Evolutionary conservation across 1,140 invertebrate species (phyloP), one percentile per base, ranked within the genome.

Genomic region (Papilio dardanus): DNA sequence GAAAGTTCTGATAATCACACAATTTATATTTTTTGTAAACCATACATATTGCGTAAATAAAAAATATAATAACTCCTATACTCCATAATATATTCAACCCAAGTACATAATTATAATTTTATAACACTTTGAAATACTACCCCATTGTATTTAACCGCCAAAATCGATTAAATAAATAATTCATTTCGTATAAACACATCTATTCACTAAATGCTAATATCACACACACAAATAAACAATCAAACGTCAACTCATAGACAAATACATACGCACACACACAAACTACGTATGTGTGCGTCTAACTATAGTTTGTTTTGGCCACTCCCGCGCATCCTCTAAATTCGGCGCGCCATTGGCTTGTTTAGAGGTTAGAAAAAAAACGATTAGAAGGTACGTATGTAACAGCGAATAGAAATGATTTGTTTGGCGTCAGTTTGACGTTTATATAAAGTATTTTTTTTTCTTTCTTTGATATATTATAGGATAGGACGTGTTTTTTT

Each of bases 171-270:
- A 67, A 84, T 83, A 79, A 83, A 83, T 81, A 81, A 87, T 86
- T 84, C 83, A 81, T 24, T 69, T 30, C 79, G 77, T 77, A 67
- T 74, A 69, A 74, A 83, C 81, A 84, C 82, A 83, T 71, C 77
- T 86, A 88, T 88, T 91, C 82, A 84, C 78, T 82, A 87, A 86
- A 91, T 88, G 87, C 86, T 87, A 91, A 91, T 88, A 58, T 28
- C 82, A 79, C 83, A 74, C 77, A 78, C 79, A 79, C 78, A 77
- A 14, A 24, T n/a, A n/a, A n/a, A n/a, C n/a, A n/a, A n/a, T n/a
- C 35, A 21, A 31, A 46, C 6, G 35, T 33, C 33, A 50, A 77
- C 74, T 37, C 33, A 71, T 50, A 74, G 74, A 67, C 7, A 76
- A 37, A 21, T 10, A 54, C 8, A 8, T 24, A 3, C n/a, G n/a